These are phyloP conservation scores for Onthophagus sagittarius DNA, from an alignment of 2,888 invertebrate species.

Conservation along the genomic window DNA sequence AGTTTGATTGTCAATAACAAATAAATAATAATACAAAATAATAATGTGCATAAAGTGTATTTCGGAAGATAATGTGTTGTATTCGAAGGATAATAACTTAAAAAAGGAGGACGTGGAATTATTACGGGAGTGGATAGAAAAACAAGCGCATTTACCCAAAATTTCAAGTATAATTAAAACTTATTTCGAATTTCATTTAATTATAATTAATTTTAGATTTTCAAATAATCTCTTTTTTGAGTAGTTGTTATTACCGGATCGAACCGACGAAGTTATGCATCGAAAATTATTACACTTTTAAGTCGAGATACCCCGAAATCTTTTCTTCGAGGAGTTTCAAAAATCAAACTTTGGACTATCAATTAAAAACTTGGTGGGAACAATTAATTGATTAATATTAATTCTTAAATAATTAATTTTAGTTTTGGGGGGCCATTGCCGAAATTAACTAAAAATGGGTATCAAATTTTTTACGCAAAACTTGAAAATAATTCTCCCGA, in stretches of 20 bases:
- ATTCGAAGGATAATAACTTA: constrained; percentile 55
- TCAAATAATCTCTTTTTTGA: constrained; percentile 59
- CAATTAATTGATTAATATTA: too few species aligned
- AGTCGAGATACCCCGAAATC: constrained; percentile 62
- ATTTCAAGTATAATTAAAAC: constrained; percentile 4
- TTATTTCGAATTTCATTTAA: constrained; percentile 2
- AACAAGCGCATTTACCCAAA: constrained; percentile 65
- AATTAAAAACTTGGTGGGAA: too few species aligned
- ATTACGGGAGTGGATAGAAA: constrained; percentile 59
- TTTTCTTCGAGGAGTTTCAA: constrained; percentile 34
- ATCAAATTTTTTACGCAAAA: too few species aligned
- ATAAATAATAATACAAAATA: too few species aligned
- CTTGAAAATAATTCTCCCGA: too few species aligned
- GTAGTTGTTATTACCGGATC: constrained; percentile 65
- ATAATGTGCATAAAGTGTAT: too few species aligned
- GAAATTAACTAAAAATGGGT: too few species aligned
- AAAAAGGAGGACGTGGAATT: constrained; percentile 59
- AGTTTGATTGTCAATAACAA: too few species aligned
- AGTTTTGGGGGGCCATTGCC: too few species aligned
- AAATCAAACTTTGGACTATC: too few species aligned
- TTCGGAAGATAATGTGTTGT: too few species aligned
- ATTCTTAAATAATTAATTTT: too few species aligned
- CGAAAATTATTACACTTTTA: constrained; percentile 64
- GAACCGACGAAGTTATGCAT: constrained; percentile 67
- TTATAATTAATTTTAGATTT: constrained; percentile 42